Base-by-base conservation (phyloP, 2,113 vertebrate genomes). In the Neopipo cinnamomea region DNA sequence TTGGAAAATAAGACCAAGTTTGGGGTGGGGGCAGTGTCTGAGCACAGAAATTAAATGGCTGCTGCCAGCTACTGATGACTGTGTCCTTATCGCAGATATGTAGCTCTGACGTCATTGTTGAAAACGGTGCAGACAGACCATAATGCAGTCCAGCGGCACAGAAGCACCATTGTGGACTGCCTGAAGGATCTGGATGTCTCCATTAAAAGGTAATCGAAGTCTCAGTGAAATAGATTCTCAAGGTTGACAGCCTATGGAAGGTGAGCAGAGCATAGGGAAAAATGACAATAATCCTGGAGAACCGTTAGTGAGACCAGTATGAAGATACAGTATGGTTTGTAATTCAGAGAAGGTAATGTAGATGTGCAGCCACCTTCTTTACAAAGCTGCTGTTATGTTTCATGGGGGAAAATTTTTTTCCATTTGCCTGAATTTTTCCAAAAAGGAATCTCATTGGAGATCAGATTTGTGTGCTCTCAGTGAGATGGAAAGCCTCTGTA, bases 51-150 rank as follows among this genome's bases (percentile, higher is more conserved):
- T 68, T 4, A 73, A 75, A 50, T 55, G 17, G 46, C 22, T 91
- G 0, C 56, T 52, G 31, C 65, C 27, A 80, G 2, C 66, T 50
- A 1, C 50, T 76, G 35, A 20, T 83, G 74, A 37, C 33, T 79
- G 14, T 68, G 41, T 89, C 31, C 24, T 61, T 72, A 1, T 82
- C 68, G 23, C 96, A 99, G 99, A 97, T 99, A 99, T 12, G 99
- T 99, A 97, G 99, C 99, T 75, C 97, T 99, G 98, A 99, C 99
- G 0, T 99, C 99, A 14, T 98, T 99, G 97, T 98, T 99, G 98
- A 99, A 99, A 98, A 99, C 99, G 0, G 99, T 99, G 87, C 99
- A 99, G 97, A 99, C 99, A 17, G 99, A 99, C 96, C 99, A 99
- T 96, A 99, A 99, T 74, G 99, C 99, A 74, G 99, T 99, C 28